phyloP scores from a whole-genome alignment of 2,797 vertebrate genomes.

The Todus mexicanus region DNA sequence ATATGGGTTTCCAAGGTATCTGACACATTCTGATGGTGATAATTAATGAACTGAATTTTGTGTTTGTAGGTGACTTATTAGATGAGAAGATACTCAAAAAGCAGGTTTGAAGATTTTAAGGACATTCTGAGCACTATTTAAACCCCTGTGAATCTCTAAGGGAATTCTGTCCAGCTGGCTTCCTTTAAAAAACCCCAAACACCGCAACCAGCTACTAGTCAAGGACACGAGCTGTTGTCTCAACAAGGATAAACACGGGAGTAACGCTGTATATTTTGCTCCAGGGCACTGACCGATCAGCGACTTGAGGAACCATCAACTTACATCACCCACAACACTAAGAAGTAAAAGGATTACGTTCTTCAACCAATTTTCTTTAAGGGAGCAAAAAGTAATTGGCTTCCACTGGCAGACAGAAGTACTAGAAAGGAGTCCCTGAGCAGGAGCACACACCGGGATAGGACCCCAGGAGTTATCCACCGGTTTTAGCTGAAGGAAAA shows the following conservation, averaged over 20 bases:
- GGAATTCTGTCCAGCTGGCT: neutral
- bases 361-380: neutral
- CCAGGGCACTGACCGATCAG: neutral
- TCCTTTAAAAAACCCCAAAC: too few species aligned
- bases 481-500: neutral
- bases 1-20: neutral
- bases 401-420: too few species aligned
- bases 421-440: neutral
- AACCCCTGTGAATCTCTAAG: neutral
- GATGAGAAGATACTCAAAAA: neutral
- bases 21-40: neutral
- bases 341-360: fast-evolving
- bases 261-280: neutral
- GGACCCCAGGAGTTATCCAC: too few species aligned
- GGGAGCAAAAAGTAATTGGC: neutral
- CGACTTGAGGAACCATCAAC: neutral
- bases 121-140: neutral
- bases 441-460: too few species aligned
- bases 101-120: neutral
- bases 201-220: too few species aligned
- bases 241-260: neutral
- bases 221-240: too few species aligned
- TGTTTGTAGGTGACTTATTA: neutral
- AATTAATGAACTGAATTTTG: neutral
- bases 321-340: too few species aligned